Evolutionary conservation across 2,113 vertebrate species (phyloP).

Genomic region (Crotalus tigris): DNA sequence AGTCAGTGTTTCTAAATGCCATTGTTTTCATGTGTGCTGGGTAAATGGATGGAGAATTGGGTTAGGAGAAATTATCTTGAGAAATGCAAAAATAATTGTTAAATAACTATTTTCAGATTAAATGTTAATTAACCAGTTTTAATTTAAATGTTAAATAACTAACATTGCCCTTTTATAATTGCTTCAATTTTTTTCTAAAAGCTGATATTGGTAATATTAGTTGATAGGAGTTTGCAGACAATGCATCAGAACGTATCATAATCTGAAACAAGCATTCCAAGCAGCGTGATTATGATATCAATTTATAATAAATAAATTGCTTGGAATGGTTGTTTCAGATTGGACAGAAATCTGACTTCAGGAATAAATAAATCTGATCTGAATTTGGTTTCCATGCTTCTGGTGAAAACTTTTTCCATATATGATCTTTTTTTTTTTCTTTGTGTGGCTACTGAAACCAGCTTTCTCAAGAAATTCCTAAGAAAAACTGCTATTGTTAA

Average conservation of each 20-base stretch:
- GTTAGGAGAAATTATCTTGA: not conserved
- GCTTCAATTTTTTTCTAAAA: not conserved
- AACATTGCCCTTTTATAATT: conserved; percentile 18
- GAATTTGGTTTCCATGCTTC: conserved; percentile 27
- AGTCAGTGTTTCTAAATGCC: not conserved
- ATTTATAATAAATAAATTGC: not conserved
- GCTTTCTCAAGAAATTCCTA: conserved; percentile 40
- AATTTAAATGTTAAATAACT: too few relatives aligned
- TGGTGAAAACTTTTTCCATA: conserved; percentile 1
- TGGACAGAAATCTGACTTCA: not conserved
- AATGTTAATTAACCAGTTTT: not conserved
- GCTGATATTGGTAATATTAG: not conserved
- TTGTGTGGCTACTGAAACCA: conserved; percentile 18
- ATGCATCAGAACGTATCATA: not conserved
- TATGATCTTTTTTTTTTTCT: not conserved
- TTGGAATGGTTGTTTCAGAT: not conserved
- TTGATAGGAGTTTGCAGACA: not conserved
- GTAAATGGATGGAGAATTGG: not conserved
- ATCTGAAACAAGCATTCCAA: not conserved
- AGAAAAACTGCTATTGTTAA: conserved; percentile 7
- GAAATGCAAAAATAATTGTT: not conserved
- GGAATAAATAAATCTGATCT: not conserved
- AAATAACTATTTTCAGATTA: not conserved
- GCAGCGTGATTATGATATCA: not conserved
- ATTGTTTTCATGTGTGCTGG: not conserved